Base-by-base conservation (phyloP, 64 coral and sea anemone species). In the Platygyra sinensis region DNA sequence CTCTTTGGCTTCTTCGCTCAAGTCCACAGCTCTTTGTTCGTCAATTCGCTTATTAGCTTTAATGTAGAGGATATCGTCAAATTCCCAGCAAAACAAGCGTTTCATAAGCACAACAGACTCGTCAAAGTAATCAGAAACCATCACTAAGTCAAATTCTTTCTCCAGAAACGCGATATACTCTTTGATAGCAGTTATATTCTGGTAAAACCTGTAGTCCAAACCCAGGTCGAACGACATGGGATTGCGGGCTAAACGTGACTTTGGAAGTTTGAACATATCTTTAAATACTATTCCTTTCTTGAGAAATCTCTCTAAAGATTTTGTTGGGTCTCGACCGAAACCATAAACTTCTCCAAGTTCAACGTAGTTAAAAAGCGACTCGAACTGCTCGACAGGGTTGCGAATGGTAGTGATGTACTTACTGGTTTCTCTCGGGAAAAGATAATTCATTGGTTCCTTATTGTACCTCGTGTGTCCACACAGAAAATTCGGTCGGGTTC, bases 91-190 rank as follows among this genome's bases (percentile, higher is more conserved):
- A 57, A 57, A 3, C 15, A 57, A 57, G 12, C 54, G 54, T 9
- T 57, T 57, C 54, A 57, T 15, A 14, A 57, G 15, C 24, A 94
- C 78, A n/a, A 94, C 27, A 18, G 93, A 94, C 59, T 94, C 93
- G 62, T 94, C 93, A 29, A 94, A 94, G 49, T 94, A 30, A 25
- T 94, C 93, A 80, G 90, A 90, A 36, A 94, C 90, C 93, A 94
- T 90, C 0, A 94, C 88, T 25, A 94, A 31, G 20, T 90, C 74
- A 30, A 78, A 94, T 74, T 94, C 93, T 8, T 78, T 24, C 13
- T 90, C 75, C 10, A 94, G 82, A 54, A 82, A 90, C 69, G 85
- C 29, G 19, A 94, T 55, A 46, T 94, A 94, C 8, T 90, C 72
- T 6, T 90, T 62, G 67, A 94, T 46, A 50, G 93, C 93, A 61